These are phyloP conservation scores for Drosophila murphyi DNA, from an alignment of 1,140 invertebrate genomes.

Conservation along the genomic window DNA sequence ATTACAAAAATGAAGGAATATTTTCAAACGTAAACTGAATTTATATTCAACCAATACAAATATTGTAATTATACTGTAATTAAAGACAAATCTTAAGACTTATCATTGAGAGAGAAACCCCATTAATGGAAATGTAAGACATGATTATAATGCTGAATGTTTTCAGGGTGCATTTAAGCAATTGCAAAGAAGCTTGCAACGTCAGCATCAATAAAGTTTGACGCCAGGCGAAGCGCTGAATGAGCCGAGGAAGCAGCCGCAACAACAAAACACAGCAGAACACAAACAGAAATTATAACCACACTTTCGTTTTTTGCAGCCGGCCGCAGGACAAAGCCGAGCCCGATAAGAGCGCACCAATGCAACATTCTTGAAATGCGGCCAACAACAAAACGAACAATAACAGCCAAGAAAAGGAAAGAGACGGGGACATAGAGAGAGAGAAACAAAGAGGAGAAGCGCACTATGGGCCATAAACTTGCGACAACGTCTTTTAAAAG, in stretches of 20 bases:
- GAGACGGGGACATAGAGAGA: neutral
- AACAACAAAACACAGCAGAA: slow-evolving; percentile 24
- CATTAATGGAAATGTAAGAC: slow-evolving; percentile 51
- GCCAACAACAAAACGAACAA: slow-evolving; percentile 49
- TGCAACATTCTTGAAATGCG: slow-evolving; percentile 73
- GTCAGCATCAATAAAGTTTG: slow-evolving; percentile 51
- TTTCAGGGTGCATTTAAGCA: slow-evolving; percentile 54
- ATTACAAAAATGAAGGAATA: no score
- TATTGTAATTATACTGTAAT: slow-evolving; percentile 26
- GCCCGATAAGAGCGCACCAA: slow-evolving; percentile 32
- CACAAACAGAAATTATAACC: slow-evolving; percentile 62
- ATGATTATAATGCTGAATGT: slow-evolving; percentile 45
- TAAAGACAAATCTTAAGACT: slow-evolving; percentile 15
- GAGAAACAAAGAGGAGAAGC: neutral
- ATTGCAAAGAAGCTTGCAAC: slow-evolving; percentile 41
- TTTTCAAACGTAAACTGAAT: neutral
- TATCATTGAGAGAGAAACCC: slow-evolving; percentile 16
- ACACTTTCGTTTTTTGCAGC: slow-evolving; percentile 70
- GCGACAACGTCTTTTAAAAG: slow-evolving; percentile 65
- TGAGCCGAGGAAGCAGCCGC: slow-evolving; percentile 6
- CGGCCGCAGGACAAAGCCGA: slow-evolving; percentile 50
- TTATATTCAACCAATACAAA: neutral
- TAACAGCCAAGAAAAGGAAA: neutral
- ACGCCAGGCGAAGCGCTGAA: slow-evolving; percentile 29
- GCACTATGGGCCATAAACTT: slow-evolving; percentile 70